Base-by-base conservation (phyloP, 2,888 invertebrate genomes). In the Parasteatoda lunata region DNA sequence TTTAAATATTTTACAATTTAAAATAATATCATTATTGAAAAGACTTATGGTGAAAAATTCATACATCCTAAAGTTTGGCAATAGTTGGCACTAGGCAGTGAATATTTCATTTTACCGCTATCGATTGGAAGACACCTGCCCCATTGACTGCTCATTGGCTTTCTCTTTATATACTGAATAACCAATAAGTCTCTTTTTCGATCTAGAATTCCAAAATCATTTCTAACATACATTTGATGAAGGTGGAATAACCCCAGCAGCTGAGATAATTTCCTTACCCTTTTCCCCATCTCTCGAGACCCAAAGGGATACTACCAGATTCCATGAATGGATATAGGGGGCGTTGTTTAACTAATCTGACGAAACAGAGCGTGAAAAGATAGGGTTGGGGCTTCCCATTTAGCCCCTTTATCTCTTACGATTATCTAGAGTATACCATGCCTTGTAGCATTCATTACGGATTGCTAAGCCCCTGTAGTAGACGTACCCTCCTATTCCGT, bases 341-440 rank as follows among this genome's bases (percentile, higher is more conserved):
- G 75, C 30, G 59, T 59, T 59, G 69, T n/a, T 30, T 13, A 59
- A 11, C 72, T 72, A 77, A 83, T 77, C 83, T 15, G 59, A 52
- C 65, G 70, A 77, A 77, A 66, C 83, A 66, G 72, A 66, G 77
- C 72, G 77, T 66, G 77, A 65, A 83, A 72, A 83, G 77, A 77
- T 83, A 75, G 6, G 68, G 30, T 65, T 66, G 8, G 83, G 72
- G 77, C 77, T 49, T 30, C 49, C 65, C n/a, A 65, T 45, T n/a
- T 64, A 64, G 76, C 4, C 52, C 68, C 81, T 81, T 72, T 81
- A 73, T 81, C 73, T 81, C 68, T 9, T 59, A 68, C 66, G 73
- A 81, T 81, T 81, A 76, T 82, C 76, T 54, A 15, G 59, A 52
- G 72, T 15, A 52, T 15, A 52, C 15, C n/a, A 8, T 54, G 54